Evolutionary conservation across 2,888 invertebrate species (phyloP).

Genomic region (Thecophora atra): DNA sequence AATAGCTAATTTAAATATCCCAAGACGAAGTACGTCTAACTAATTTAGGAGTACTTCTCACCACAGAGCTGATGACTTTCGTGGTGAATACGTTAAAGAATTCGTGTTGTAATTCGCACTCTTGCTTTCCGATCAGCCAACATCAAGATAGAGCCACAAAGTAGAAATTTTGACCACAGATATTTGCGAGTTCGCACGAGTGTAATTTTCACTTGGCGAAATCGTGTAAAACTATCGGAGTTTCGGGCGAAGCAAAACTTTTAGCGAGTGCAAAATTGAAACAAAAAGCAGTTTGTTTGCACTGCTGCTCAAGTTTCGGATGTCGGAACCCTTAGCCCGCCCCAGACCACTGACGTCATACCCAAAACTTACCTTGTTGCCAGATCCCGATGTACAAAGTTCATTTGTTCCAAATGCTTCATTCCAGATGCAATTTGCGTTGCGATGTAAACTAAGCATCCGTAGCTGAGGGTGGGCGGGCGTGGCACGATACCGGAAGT

Average conservation of each 20-base stretch:
- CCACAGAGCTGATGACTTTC: too few relatives aligned
- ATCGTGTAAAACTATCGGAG: conserved; percentile 18
- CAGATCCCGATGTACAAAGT: conserved; percentile 87
- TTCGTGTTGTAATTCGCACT: too few relatives aligned
- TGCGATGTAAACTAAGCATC: conserved; percentile 85
- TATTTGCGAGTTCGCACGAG: conserved; percentile 18
- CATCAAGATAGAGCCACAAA: too few relatives aligned
- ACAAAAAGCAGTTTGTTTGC: neutral
- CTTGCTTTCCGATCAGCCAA: too few relatives aligned
- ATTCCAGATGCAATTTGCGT: conserved; percentile 90
- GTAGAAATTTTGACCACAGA: conserved; percentile 15
- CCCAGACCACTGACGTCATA: neutral
- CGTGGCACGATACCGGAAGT: conserved; percentile 30
- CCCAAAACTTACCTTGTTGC: conserved; percentile 75
- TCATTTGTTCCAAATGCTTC: conserved; percentile 87
- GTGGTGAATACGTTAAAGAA: too few relatives aligned
- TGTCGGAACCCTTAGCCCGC: neutral
- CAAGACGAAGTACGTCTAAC: too few relatives aligned
- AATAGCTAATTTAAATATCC: too few relatives aligned
- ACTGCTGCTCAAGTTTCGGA: conserved; percentile 22
- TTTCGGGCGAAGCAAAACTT: conserved; percentile 15
- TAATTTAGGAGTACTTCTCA: too few relatives aligned
- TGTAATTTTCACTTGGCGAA: conserved; percentile 20
- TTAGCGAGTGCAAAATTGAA: neutral
- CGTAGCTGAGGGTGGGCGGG: conserved; percentile 70